Percentiles rank a stretch among this genome's conserved stretches.
Conservation (phyloP, 2,113 vertebrate genomes). For the Axis porcinus region DNA sequence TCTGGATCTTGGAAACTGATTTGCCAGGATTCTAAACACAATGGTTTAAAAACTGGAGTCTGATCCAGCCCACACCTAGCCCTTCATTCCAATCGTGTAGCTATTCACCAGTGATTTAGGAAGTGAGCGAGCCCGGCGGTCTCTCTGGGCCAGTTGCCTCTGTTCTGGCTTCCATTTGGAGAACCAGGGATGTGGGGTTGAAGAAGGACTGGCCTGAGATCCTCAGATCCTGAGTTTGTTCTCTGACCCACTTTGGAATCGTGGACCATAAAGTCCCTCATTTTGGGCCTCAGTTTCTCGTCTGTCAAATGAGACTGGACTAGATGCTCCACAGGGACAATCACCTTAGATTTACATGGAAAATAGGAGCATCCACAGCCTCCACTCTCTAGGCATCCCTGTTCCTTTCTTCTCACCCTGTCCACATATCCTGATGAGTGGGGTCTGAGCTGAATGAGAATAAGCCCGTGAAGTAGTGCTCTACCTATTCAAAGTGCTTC, state of each 20-base stretch:
- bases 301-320: not conserved
- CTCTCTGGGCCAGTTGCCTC: not conserved
- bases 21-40: not conserved
- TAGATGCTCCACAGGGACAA: not conserved
- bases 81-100: not conserved
- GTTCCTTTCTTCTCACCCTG: not conserved
- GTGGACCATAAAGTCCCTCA: not conserved
- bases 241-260: not conserved
- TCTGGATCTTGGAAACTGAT: not conserved
- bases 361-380: not conserved
- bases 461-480: not conserved
- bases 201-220: not conserved
- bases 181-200: not conserved
- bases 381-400: not conserved
- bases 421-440: not conserved
- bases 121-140: not conserved
- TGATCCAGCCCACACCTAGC: not conserved
- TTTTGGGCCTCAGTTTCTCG: not conserved
- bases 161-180: not conserved
- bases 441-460: not conserved
- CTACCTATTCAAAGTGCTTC: not conserved
- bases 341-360: not conserved
- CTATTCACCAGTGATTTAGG: not conserved
- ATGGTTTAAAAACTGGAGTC: not conserved
- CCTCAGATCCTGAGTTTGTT: not conserved